Evolutionary conservation across 2,113 vertebrate species (phyloP).

Genomic region (Laterallus jamaicensis): DNA sequence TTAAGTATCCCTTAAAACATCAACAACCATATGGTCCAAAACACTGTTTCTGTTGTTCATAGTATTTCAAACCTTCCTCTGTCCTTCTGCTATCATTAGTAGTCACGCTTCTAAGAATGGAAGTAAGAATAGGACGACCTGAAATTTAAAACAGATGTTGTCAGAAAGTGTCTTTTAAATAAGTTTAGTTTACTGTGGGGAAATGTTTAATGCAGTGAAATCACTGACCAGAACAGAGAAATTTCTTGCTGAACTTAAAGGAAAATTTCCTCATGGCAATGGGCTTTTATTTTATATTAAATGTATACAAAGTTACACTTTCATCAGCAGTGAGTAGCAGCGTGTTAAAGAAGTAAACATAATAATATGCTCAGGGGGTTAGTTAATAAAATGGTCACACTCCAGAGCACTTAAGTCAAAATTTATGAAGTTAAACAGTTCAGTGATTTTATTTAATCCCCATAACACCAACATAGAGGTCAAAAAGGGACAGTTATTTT

Average conservation of each 20-base stretch:
- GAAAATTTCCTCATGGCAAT: background rate
- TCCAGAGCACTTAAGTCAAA: background rate
- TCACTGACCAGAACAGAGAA: background rate
- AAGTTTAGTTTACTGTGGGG: background rate
- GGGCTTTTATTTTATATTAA: background rate
- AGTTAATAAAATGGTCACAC: background rate
- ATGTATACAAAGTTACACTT: background rate
- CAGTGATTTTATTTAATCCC: constrained; percentile 3
- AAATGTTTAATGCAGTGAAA: background rate
- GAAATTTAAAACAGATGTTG: background rate
- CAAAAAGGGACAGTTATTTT: background rate
- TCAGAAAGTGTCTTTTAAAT: background rate
- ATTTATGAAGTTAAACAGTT: constrained; percentile 25
- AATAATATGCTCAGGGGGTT: background rate
- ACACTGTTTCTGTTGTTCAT: background rate
- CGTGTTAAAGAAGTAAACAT: constrained; percentile 20
- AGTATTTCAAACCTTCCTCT: background rate
- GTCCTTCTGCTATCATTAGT: background rate
- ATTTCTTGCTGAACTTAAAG: background rate
- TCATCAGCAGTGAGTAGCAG: background rate
- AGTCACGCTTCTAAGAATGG: background rate
- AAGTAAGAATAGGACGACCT: background rate
- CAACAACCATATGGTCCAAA: background rate
- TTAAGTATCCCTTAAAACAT: background rate
- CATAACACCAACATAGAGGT: background rate